Percentiles rank a stretch among this genome's conserved stretches.
Evolutionary conservation across 2,888 invertebrate species (phyloP).

Genomic region (Drosophila borealis): DNA sequence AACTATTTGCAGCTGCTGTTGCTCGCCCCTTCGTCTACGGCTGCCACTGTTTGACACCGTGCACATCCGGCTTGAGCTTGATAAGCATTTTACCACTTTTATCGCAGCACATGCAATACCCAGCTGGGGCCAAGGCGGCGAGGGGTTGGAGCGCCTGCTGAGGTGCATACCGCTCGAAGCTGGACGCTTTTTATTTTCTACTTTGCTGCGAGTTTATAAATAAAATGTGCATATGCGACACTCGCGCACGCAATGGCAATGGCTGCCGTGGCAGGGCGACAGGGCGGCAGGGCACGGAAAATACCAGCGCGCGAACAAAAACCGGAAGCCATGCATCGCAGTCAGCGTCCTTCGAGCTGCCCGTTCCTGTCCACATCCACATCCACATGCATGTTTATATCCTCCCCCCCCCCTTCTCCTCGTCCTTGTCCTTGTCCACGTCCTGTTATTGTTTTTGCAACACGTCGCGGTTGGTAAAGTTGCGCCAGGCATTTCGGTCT

Average conservation of each 20-base stretch:
- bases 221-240: constrained; percentile 79
- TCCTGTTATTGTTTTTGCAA: constrained; percentile 75
- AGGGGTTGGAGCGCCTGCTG: constrained; percentile 6
- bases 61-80: constrained; percentile 76
- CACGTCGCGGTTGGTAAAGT: constrained; percentile 69
- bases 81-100: constrained; percentile 78
- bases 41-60: constrained; percentile 70
- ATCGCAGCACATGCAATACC: constrained; percentile 61
- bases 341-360: constrained; percentile 22
- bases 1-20: constrained; percentile 56
- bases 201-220: constrained; percentile 74
- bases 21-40: background rate
- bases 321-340: constrained; percentile 74
- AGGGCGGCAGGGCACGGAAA: constrained; percentile 26
- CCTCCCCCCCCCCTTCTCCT: background rate
- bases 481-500: constrained; percentile 60
- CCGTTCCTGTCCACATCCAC: constrained; percentile 5
- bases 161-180: constrained; percentile 48
- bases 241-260: constrained; percentile 64
- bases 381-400: background rate
- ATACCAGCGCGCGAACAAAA: constrained; percentile 79
- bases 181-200: constrained; percentile 57
- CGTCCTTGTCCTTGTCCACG: constrained; percentile 15
- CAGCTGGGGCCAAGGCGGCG: background rate
- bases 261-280: background rate